Evolutionary conservation across 2,797 vertebrate species (phyloP), one percentile per base, ranked within the genome.

Genomic region (Enteromius unitaeniatus): DNA sequence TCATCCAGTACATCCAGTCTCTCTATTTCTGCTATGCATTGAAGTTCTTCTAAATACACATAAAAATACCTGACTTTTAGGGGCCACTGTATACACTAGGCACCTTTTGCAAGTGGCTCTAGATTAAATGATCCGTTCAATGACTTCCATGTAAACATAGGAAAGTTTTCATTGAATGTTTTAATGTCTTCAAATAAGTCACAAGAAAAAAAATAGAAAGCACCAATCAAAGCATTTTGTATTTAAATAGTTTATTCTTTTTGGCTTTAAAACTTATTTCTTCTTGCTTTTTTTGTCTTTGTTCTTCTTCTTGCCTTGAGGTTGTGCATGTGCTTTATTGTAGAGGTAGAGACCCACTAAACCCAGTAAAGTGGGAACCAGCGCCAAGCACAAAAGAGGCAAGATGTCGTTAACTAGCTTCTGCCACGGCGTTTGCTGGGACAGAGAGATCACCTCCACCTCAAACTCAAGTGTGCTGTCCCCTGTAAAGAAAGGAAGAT

Each of bases 201-300:
- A 88, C 85, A 88, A 64, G 10, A 68, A 84, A n/a, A 78, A 80
- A n/a, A 88, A 17, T 72, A 1, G 19, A 26, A 42, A 62, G 75
- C 55, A 64, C 77, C 37, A 87, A 58, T 89, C 68, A 87, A 81
- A 34, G 26, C 0, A 40, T 64, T 75, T 87, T 93, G 93, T 95
- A 94, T 94, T 95, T 94, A 94, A 95, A 95, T 93, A 95, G 82
- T 89, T 90, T 64, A 87, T 85, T 87, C 65, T 76, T 83, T 69
- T 88, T 73, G 37, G 74, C 69, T 79, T 82, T 78, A 19, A 58
- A 13, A 69, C 88, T 96, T 94, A 98, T 97, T 99, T 99, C 93
- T 96, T 99, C 94, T 99, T 99, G 93, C 93, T 97, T 93, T 96
- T 97, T 94, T 97, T 99, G 80, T 99, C 98, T 91, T 98, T 99